Conservation (phyloP, 2,113 vertebrate species). For the Xiphophorus hellerii region DNA sequence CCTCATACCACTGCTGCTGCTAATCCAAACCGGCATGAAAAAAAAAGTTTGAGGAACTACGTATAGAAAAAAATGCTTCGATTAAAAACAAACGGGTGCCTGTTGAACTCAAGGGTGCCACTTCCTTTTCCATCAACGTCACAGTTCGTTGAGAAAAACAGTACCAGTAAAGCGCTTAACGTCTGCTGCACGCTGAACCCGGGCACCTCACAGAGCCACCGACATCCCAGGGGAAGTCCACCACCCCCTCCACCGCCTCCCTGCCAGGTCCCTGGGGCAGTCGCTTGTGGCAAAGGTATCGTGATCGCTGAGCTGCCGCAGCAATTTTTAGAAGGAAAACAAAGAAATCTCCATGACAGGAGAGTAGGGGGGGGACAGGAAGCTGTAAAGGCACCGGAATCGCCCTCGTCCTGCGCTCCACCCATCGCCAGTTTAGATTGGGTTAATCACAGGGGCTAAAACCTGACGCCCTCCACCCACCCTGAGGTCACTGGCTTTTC, state of each 20-base stretch:
- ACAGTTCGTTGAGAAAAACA: constrained; percentile 78
- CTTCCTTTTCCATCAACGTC: constrained; percentile 66
- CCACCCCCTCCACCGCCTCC: background rate
- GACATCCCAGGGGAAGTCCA: constrained; percentile 44
- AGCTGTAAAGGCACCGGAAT: constrained; percentile 43
- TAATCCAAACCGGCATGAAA: too few species aligned
- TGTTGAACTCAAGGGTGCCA: constrained; percentile 17
- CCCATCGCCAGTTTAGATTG: constrained; percentile 54
- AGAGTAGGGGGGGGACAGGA: constrained; percentile 49
- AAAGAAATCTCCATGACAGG: constrained; percentile 37
- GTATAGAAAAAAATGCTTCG: background rate
- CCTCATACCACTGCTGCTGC: background rate
- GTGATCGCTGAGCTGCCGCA: constrained; percentile 29
- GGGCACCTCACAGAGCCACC: constrained; percentile 12
- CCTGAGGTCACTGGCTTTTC: constrained; percentile 44
- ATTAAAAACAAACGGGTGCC: background rate
- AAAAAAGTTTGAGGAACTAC: background rate
- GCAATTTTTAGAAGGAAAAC: constrained; percentile 41
- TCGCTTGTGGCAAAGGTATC: constrained; percentile 34
- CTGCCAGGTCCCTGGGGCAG: constrained; percentile 16
- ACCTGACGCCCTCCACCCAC: constrained; percentile 52
- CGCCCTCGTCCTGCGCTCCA: constrained; percentile 45
- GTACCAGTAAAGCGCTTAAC: constrained; percentile 56
- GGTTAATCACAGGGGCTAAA: constrained; percentile 47
- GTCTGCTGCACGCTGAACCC: constrained; percentile 15